Evolutionary conservation across 2,888 invertebrate genomes (phyloP), one percentile per base, ranked within the genome.

Genomic region (Agrotis puta): DNA sequence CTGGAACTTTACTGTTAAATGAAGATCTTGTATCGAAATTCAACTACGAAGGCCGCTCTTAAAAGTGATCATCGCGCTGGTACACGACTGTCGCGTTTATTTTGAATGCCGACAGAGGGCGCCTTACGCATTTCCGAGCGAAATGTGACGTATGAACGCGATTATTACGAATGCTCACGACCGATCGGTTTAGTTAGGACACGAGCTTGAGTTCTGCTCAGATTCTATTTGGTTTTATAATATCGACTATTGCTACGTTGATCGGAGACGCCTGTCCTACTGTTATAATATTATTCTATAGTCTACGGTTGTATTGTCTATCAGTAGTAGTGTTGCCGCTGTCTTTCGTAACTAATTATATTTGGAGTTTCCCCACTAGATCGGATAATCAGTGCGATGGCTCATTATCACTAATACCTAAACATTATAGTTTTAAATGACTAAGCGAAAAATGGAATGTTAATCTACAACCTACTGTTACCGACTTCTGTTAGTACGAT

Each of bases 401-500:
- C 80, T 47, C 68, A 63, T 77, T 77, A 79, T 45, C 20, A 72
- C 85, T 85, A 82, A 77, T 75, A 76, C 64, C 74, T 85, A 82
- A 74, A 81, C 58, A 77, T 77, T 83, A 74, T 64, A 74, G 64
- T 81, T 81, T 68, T 75, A 66, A 74, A 87, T 81, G 80, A 84
- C 83, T 84, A 86, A 85, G 85, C 86, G 77, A 83, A 76, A 76
- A 84, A 85, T 94, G 94, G 94, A 94, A 94, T 94, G 94, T 94
- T 91, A 91, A 88, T 83, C 92, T 92, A 94, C 92, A 93, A 92
- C 91, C 93, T 93, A 93, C 87, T 72, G 83, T 87, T 88, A 89
- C 87, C 84, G 86, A 87, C 79, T 81, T 75, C 82, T 82, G 90
- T 90, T 89, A 92, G 88, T 92, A 85, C 64, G 82, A 84, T 85